A percentile compares a stretch with the other conserved stretches of the same genome.
These are phyloP conservation scores for Capitulum mitella DNA, from an alignment of 2,888 invertebrate species.

Conservation along the genomic window DNA sequence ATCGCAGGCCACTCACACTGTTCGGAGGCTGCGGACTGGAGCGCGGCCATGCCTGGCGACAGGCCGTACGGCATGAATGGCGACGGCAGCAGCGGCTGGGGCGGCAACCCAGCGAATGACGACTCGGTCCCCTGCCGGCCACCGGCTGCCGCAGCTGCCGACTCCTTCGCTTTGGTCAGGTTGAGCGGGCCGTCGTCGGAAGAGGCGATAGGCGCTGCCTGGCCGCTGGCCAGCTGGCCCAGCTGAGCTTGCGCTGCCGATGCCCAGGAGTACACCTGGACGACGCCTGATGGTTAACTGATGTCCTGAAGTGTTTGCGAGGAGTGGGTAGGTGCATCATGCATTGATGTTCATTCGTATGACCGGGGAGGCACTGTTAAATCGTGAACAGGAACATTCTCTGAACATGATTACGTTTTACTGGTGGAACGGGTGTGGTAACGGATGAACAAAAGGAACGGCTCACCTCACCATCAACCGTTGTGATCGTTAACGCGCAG, in stretches of 20 bases:
- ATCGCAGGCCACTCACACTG: neutral
- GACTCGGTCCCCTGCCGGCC: neutral
- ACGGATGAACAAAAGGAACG: too few relatives aligned
- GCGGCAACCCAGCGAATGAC: neutral
- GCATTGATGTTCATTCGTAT: too few relatives aligned
- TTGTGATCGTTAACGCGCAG: too few relatives aligned
- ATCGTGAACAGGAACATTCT: too few relatives aligned
- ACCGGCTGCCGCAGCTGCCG: neutral
- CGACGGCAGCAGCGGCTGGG: neutral
- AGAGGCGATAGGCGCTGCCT: neutral
- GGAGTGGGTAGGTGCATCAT: too few relatives aligned
- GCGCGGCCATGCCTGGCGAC: neutral
- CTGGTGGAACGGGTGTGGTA: too few relatives aligned
- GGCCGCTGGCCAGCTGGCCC: neutral
- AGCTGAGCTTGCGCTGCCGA: neutral
- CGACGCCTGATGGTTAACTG: too few relatives aligned
- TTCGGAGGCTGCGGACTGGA: neutral
- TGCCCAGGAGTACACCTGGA: neutral
- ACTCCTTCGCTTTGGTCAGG: slow-evolving; percentile 31
- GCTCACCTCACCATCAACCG: too few relatives aligned
- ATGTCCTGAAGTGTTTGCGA: too few relatives aligned
- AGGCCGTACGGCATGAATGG: slow-evolving; percentile 7
- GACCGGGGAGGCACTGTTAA: too few relatives aligned
- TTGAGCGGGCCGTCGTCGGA: slow-evolving; percentile 35
- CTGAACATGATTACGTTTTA: too few relatives aligned